phyloP scores from a whole-genome alignment of 2,888 invertebrate species.

The Amorpha juglandis region DNA sequence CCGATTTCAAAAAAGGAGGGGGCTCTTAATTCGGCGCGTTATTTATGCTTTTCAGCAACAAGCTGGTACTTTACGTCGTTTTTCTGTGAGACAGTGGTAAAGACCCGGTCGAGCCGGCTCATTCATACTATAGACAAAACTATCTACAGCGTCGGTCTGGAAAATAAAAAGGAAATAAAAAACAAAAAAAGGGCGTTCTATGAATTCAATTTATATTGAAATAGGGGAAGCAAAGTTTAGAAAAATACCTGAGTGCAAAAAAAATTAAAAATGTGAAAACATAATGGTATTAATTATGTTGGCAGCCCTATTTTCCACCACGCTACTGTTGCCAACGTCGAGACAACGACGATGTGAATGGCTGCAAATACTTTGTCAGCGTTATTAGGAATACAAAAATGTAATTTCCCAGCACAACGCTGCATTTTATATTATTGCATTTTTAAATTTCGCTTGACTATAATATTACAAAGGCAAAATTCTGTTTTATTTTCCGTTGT shows the following conservation, averaged over 20 bases:
- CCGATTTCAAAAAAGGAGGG: too few relatives aligned
- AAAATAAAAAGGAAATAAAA: too few relatives aligned
- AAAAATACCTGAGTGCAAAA: background rate
- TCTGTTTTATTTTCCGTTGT: background rate
- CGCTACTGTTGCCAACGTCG: background rate
- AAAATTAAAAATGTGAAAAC: background rate
- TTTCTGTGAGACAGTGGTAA: too few relatives aligned
- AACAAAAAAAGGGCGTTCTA: too few relatives aligned
- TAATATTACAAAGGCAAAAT: background rate
- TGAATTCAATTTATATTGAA: too few relatives aligned
- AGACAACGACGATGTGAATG: background rate
- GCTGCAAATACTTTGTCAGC: constrained; percentile 13
- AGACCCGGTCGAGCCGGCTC: too few relatives aligned
- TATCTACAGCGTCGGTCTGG: too few relatives aligned
- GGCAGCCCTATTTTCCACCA: constrained; percentile 4
- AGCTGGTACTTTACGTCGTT: too few relatives aligned
- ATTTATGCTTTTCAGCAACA: too few relatives aligned
- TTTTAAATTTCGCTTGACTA: constrained; percentile 1
- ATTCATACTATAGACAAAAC: too few relatives aligned
- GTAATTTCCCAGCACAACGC: background rate
- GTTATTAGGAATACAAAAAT: constrained; percentile 14
- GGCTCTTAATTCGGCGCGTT: too few relatives aligned
- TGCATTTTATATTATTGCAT: constrained; percentile 15
- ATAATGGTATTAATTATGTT: constrained; percentile 10
- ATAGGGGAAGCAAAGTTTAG: too few relatives aligned